A percentile compares a stretch with the other conserved stretches of the same genome.
These are phyloP conservation scores for Vombatus ursinus DNA, from an alignment of 2,113 vertebrate genomes.

Conservation along the genomic window DNA sequence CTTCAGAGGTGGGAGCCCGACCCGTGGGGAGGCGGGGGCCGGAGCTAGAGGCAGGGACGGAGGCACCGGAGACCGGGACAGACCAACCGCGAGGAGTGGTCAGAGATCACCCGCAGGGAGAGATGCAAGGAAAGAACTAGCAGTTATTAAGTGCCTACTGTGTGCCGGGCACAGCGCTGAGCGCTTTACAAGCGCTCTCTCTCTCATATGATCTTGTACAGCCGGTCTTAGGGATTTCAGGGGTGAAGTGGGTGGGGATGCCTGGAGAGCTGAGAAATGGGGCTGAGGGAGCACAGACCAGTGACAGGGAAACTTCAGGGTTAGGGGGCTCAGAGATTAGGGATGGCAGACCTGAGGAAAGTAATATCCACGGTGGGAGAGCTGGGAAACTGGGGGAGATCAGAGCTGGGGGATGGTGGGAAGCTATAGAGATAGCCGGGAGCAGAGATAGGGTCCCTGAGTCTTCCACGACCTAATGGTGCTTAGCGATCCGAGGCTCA, in stretches of 20 bases:
- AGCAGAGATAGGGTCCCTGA: background rate
- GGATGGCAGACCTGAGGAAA: background rate
- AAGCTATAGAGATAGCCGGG: background rate
- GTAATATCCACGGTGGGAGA: background rate
- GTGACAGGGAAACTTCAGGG: background rate
- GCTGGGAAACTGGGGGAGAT: constrained; percentile 49
- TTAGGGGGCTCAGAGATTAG: background rate
- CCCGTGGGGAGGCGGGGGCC: constrained; percentile 62
- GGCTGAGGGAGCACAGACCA: background rate
- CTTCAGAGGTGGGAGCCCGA: constrained; percentile 73
- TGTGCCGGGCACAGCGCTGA: background rate
- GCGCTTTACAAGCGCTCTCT: background rate
- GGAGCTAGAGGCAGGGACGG: constrained; percentile 28
- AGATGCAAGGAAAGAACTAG: background rate
- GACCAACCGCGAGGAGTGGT: background rate
- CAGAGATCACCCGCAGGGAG: background rate
- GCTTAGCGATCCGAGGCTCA: background rate
- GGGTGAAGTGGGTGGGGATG: background rate
- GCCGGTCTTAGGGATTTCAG: background rate
- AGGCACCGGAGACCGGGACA: background rate
- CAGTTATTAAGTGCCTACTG: background rate
- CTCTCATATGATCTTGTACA: background rate
- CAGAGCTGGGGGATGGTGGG: background rate
- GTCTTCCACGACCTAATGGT: background rate
- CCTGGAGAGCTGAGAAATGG: background rate